Percentiles rank a stretch among this genome's conserved stretches.
phyloP scores from a whole-genome alignment of 92 coral and sea anemone species.

The Epizoanthus rinbou region DNA sequence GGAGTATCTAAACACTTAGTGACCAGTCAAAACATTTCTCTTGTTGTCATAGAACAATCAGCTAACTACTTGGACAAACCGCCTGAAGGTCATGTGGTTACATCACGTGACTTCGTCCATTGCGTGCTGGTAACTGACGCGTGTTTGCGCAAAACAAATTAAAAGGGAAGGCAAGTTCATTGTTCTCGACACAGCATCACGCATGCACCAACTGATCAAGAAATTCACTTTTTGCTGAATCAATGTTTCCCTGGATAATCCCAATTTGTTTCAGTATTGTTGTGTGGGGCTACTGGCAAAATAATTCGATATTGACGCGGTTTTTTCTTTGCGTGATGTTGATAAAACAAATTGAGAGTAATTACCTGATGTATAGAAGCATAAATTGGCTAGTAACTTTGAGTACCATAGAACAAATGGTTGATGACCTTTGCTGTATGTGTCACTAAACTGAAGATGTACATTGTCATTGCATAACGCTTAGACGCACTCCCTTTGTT shows the following conservation, averaged over 20 bases:
- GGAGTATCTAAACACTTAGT: background rate
- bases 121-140: conserved; percentile 33
- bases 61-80: background rate
- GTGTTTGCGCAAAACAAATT: conserved; percentile 24
- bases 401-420: conserved; percentile 33
- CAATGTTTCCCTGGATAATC: background rate
- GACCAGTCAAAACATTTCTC: conserved; percentile 17
- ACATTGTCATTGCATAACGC: conserved; percentile 13
- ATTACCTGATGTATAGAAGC: conserved; percentile 10
- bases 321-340: conserved; percentile 34
- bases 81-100: background rate
- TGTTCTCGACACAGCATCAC: conserved; percentile 10
- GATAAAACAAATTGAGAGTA: conserved; percentile 29
- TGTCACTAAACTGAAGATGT: conserved; percentile 25
- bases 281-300: background rate
- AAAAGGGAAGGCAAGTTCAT: background rate
- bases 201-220: conserved; percentile 7
- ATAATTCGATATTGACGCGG: conserved; percentile 1
- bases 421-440: conserved; percentile 34
- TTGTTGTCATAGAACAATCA: background rate
- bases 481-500: background rate
- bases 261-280: background rate
- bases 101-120: conserved; percentile 13
- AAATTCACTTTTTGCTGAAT: background rate
- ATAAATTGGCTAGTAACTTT: conserved; percentile 17